These are phyloP conservation scores for Potamarius usumacintae DNA, from an alignment of 2,113 vertebrate species.

Conservation along the genomic window DNA sequence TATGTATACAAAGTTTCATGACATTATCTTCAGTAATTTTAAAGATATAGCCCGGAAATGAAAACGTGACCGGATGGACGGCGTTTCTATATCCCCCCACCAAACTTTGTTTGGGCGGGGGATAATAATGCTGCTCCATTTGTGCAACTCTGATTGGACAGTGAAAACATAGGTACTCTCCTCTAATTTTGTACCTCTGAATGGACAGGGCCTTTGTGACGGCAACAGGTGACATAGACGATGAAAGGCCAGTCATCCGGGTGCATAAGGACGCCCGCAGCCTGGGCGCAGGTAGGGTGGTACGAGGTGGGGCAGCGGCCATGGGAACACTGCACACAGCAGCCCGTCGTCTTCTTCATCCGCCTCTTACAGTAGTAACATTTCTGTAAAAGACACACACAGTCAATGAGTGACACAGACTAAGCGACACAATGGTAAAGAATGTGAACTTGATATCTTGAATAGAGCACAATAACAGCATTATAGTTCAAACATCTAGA, in stretches of 20 bases:
- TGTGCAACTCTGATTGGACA: neutral
- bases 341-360: conserved; percentile 90
- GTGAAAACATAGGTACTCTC: neutral
- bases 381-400: conserved; percentile 73
- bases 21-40: no score
- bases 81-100: no score
- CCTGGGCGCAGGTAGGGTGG: conserved; percentile 94
- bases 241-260: conserved; percentile 97
- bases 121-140: neutral
- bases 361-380: conserved; percentile 96
- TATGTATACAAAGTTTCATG: no score
- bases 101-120: neutral
- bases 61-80: no score
- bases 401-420: neutral
- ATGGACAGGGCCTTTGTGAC: conserved; percentile 87
- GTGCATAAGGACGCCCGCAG: conserved; percentile 94
- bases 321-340: conserved; percentile 95
- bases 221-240: conserved; percentile 93
- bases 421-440: neutral
- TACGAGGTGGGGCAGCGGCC: conserved; percentile 96
- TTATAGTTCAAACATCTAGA: neutral
- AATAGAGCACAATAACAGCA: neutral
- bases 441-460: neutral
- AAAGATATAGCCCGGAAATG: no score
- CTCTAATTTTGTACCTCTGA: conserved; percentile 77